Evolutionary conservation across 2,797 vertebrate genomes (phyloP).

Genomic region (Leptatherina wallacei): DNA sequence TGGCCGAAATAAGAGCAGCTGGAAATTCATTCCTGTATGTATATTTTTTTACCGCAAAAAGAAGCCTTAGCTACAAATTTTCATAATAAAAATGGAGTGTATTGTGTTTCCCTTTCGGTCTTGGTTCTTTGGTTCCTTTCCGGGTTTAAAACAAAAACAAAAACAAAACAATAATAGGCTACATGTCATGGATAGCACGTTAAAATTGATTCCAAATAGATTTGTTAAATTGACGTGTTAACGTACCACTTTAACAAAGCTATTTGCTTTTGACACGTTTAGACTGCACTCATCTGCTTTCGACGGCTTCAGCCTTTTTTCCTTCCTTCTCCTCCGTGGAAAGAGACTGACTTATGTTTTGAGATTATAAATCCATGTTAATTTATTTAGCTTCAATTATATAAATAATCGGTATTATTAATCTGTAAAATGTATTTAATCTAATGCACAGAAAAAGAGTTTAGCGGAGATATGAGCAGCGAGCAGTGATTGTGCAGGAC

Average conservation of each 20-base stretch:
- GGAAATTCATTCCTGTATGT: neutral
- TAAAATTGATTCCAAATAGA: conserved; percentile 44
- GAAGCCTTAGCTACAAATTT: conserved; percentile 10
- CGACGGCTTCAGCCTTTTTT: conserved; percentile 41
- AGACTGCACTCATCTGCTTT: conserved; percentile 49
- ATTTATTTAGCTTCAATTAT: conserved; percentile 8
- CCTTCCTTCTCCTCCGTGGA: conserved; percentile 21
- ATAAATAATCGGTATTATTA: neutral
- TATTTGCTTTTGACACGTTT: conserved; percentile 40
- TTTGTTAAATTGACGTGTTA: too few relatives aligned
- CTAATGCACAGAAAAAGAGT: neutral
- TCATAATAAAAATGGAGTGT: conserved; percentile 30
- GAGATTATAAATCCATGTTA: neutral
- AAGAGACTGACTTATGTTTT: conserved; percentile 48
- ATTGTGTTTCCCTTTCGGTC: conserved; percentile 14
- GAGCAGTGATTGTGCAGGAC: conserved; percentile 1
- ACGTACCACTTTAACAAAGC: conserved; percentile 51
- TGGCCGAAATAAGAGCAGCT: conserved; percentile 63
- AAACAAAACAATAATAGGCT: too few relatives aligned
- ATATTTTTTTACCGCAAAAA: conserved; percentile 5
- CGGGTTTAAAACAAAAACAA: too few relatives aligned
- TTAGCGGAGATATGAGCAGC: neutral
- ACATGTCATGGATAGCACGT: too few relatives aligned
- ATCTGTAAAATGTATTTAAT: too few relatives aligned
- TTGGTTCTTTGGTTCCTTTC: neutral